A percentile compares a stretch with the other conserved stretches of the same genome.
phyloP scores from a whole-genome alignment of 2,888 invertebrate genomes.

The Apodemia hepburni region DNA sequence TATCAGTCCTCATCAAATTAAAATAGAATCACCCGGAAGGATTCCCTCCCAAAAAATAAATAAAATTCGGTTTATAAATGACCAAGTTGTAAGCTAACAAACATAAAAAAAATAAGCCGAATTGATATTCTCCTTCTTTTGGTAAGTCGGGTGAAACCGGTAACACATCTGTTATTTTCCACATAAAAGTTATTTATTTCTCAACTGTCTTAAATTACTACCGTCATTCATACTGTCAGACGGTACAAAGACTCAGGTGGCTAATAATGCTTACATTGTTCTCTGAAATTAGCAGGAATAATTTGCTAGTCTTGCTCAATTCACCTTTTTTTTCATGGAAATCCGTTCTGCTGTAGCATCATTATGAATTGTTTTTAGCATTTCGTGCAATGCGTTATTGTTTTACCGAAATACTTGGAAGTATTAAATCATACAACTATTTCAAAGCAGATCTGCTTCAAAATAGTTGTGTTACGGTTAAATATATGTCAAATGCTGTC shows the following conservation, averaged over 20 bases:
- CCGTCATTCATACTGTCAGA: slow-evolving; percentile 20
- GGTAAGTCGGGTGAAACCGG: not conserved
- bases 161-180: not conserved
- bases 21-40: too few relatives aligned
- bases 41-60: too few relatives aligned
- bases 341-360: slow-evolving; percentile 23
- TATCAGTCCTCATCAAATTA: too few relatives aligned
- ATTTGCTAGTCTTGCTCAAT: slow-evolving; percentile 53
- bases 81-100: too few relatives aligned
- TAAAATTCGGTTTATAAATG: too few relatives aligned
- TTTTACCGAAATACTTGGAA: slow-evolving; percentile 4
- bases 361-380: slow-evolving; percentile 24
- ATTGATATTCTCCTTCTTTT: too few relatives aligned
- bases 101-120: too few relatives aligned
- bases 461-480: too few relatives aligned
- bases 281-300: slow-evolving; percentile 59
- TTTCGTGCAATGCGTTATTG: slow-evolving; percentile 24
- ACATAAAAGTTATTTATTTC: not conserved
- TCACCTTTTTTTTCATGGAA: slow-evolving; percentile 43
- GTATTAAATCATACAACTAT: slow-evolving; percentile 1
- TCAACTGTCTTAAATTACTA: slow-evolving; percentile 23
- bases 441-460: not conserved
- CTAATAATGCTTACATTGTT: slow-evolving; percentile 51
- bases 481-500: too few relatives aligned
- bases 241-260: slow-evolving; percentile 29